phyloP scores from a whole-genome alignment of 1,140 invertebrate genomes.

The Leptinotarsa lineolata region DNA sequence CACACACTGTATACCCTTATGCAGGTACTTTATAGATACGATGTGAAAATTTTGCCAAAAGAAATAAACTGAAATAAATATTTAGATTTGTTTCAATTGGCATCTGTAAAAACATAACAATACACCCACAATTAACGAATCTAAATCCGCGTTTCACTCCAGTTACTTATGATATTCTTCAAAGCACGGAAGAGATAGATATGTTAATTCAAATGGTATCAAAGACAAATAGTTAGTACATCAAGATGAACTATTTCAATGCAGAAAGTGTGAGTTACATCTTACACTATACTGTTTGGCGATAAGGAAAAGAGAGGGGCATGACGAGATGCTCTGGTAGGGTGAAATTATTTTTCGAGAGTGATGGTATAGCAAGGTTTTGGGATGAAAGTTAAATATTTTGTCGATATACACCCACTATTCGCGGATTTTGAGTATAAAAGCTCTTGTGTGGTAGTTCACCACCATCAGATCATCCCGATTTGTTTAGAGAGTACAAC shows the following conservation, averaged over 20 bases:
- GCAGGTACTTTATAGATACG: too few species aligned
- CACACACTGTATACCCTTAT: too few species aligned
- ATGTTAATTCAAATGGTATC: conserved; percentile 1
- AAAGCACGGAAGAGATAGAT: background rate
- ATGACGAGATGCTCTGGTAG: conserved; percentile 23
- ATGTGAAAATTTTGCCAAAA: too few species aligned
- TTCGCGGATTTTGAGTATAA: conserved; percentile 49
- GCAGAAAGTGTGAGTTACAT: conserved; percentile 11
- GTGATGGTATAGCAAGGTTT: conserved; percentile 43
- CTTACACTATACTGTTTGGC: background rate
- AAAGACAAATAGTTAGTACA: background rate
- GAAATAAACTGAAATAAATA: too few species aligned
- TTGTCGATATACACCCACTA: conserved; percentile 51
- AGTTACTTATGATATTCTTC: too few species aligned
- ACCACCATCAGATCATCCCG: conserved; percentile 49
- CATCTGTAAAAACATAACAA: too few species aligned
- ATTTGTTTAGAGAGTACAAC: conserved; percentile 16
- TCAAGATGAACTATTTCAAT: conserved; percentile 6
- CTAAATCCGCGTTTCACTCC: too few species aligned
- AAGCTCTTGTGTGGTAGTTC: conserved; percentile 44
- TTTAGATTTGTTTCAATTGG: too few species aligned
- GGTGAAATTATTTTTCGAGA: conserved; percentile 27
- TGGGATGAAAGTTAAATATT: conserved; percentile 54
- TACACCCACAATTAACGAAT: too few species aligned
- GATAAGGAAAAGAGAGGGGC: conserved; percentile 9